A percentile compares a stretch with the other conserved stretches of the same genome.
Conservation (phyloP, 2,797 vertebrate species). For the Anguilla megastoma region DNA sequence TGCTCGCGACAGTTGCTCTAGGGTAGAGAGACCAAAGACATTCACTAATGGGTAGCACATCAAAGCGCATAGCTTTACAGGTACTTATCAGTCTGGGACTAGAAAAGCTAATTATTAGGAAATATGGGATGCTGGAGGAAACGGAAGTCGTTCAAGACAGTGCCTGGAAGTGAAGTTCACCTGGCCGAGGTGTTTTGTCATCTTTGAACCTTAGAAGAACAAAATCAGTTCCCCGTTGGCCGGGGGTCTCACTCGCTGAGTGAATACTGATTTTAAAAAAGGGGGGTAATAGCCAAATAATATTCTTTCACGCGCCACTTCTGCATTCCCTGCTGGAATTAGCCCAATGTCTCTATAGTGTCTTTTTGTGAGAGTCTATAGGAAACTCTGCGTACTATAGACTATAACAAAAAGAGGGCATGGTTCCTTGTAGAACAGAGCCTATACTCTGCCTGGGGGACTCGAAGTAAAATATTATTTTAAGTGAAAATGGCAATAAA, state of each 20-base stretch:
- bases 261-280: neutral
- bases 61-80: neutral
- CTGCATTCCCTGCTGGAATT: neutral
- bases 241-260: neutral
- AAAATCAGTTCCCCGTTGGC: neutral
- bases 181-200: neutral
- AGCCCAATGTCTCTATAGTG: neutral
- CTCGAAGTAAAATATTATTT: neutral
- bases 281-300: neutral
- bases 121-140: slow-evolving; percentile 8
- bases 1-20: neutral
- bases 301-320: neutral
- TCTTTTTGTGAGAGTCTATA: neutral
- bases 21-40: neutral
- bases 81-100: slow-evolving; percentile 11
- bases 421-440: neutral
- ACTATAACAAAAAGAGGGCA: neutral
- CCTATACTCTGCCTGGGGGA: neutral
- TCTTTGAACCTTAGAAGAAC: neutral
- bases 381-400: neutral
- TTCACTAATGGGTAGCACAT: slow-evolving; percentile 17
- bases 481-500: neutral
- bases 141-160: slow-evolving; percentile 5
- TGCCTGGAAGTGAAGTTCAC: neutral
- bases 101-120: slow-evolving; percentile 18